Base-by-base conservation (phyloP, 1,140 invertebrate species). In the Nixonia krombeini region DNA sequence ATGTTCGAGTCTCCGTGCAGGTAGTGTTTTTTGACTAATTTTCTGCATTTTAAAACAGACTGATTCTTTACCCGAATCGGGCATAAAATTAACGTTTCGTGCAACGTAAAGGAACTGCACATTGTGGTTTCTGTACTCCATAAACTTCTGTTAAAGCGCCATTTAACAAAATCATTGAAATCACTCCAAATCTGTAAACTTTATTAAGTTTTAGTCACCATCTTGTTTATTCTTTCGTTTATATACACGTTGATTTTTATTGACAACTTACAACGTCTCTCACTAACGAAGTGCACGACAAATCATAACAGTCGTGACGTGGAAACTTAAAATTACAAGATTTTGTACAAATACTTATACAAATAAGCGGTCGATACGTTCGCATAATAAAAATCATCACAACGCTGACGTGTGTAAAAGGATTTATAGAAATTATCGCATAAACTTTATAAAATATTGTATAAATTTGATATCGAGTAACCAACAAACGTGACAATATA, bases 21-120 rank as follows among this genome's bases (percentile, higher is more conserved):
- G 2, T 40, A 9, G 17, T 18, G 18, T 18, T 40, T 40, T 40
- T 8, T 17, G 15, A 13, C 16, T 16, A 15, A 40, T 16, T 40
- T 40, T 40, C 16, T 40, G 16, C 18, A 35, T 35, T 40, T 40
- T 40, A 17, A 17, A 4, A 40, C 7, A 18, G 35, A 37, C 17
- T 37, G 35, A 37, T 37, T 37, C 17, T 16, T 5, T 16, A 9
- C 4, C 25, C 4, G 4, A 31, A 9, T 12, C 29, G 29, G 2
- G 8, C 29, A 12, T 12, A 10, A 13, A 10, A 12, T 40, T 18
- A 9, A 40, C 18, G 37, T 40, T 40, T 40, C 18, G 18, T 17
- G 37, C 37, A 40, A 8, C 9, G 15, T 16, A 21, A 21, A 21
- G 6, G 6, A 21, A 21, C 2, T 21, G 21, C 6, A n/a, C n/a